phyloP scores from a whole-genome alignment of 2,888 invertebrate genomes.

The Ethmia dodecea region DNA sequence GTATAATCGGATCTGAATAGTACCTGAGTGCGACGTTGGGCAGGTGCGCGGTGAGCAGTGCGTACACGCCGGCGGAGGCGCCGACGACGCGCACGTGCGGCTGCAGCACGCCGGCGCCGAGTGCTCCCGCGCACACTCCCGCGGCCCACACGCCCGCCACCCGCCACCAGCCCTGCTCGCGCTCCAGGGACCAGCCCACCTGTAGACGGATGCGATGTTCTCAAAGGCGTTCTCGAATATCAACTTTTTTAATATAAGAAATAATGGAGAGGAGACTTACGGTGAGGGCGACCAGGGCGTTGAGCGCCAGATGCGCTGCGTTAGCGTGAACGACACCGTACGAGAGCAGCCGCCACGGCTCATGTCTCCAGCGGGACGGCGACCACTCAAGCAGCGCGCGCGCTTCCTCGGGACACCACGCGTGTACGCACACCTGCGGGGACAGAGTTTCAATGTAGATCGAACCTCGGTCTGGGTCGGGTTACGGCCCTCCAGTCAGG shows the following conservation, averaged over 20 bases:
- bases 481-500: too few relatives aligned
- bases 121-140: slow-evolving; percentile 86
- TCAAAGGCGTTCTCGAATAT: not conserved
- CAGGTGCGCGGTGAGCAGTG: slow-evolving; percentile 90
- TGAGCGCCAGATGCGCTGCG: slow-evolving; percentile 85
- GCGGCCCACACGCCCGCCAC: slow-evolving; percentile 84
- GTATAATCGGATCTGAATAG: too few relatives aligned
- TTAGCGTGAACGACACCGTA: slow-evolving; percentile 90
- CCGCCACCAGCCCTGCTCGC: slow-evolving; percentile 86
- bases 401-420: slow-evolving; percentile 31
- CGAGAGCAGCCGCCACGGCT: slow-evolving; percentile 88
- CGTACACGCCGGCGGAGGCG: slow-evolving; percentile 94
- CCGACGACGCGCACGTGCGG: slow-evolving; percentile 88
- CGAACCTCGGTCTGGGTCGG: too few relatives aligned
- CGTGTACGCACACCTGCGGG: slow-evolving; percentile 41
- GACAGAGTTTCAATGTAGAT: too few relatives aligned
- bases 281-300: slow-evolving; percentile 69
- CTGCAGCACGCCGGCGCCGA: slow-evolving; percentile 86
- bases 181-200: slow-evolving; percentile 78
- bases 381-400: slow-evolving; percentile 49
- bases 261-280: too few relatives aligned
- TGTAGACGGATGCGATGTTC: slow-evolving; percentile 16
- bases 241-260: not conserved
- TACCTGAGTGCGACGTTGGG: slow-evolving; percentile 85
- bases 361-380: slow-evolving; percentile 69